phyloP scores from a whole-genome alignment of 2,888 invertebrate species.

The Cheilosia variabilis region DNA sequence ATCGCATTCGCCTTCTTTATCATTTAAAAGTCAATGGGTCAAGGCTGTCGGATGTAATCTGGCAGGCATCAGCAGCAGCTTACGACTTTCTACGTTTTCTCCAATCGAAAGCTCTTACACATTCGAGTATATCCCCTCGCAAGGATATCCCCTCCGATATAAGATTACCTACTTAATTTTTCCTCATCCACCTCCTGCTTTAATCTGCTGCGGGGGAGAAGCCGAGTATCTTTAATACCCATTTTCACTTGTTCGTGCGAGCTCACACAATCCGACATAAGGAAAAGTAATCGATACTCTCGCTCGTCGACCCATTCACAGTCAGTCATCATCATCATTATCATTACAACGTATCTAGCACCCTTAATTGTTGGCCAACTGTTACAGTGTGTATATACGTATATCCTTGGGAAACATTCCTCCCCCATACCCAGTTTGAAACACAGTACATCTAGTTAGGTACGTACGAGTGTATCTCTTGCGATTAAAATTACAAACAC shows the following conservation, averaged over 20 bases:
- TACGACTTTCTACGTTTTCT: constrained; percentile 47
- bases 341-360: constrained; percentile 74
- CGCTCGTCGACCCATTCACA: constrained; percentile 56
- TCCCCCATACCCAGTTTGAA: background rate
- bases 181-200: constrained; percentile 22
- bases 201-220: background rate
- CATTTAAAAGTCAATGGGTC: constrained; percentile 67
- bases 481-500: constrained; percentile 73
- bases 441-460: constrained; percentile 6
- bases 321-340: constrained; percentile 66
- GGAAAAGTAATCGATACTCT: constrained; percentile 67
- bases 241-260: constrained; percentile 53
- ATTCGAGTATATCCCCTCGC: constrained; percentile 28
- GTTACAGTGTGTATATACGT: constrained; percentile 44
- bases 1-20: constrained; percentile 23
- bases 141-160: constrained; percentile 64
- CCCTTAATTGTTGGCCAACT: constrained; percentile 74
- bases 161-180: constrained; percentile 72
- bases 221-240: constrained; percentile 55
- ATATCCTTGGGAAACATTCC: constrained; percentile 12
- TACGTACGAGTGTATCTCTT: constrained; percentile 29
- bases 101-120: constrained; percentile 56
- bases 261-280: constrained; percentile 28
- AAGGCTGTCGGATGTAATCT: constrained; percentile 72
- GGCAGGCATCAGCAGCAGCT: constrained; percentile 49